phyloP scores from a whole-genome alignment of 2,113 vertebrate genomes.

The Eira barbara region DNA sequence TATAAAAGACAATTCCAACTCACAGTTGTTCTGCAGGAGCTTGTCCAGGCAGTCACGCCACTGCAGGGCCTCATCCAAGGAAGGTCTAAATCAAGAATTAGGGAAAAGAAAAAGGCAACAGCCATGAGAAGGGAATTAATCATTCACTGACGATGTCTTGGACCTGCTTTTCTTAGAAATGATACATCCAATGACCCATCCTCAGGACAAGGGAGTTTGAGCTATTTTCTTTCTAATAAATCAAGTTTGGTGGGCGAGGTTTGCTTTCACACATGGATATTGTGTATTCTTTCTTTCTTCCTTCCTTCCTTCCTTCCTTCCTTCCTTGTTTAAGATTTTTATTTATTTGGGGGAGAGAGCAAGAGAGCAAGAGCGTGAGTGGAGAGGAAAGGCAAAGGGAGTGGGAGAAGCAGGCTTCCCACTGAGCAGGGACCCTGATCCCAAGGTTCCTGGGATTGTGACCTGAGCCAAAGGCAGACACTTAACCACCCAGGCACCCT shows the following conservation, averaged over 20 bases:
- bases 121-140: background rate
- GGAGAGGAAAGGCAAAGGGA: background rate
- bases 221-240: background rate
- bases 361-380: background rate
- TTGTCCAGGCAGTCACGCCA: slow-evolving; percentile 95
- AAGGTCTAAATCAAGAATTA: slow-evolving; percentile 82
- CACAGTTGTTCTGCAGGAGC: slow-evolving; percentile 92
- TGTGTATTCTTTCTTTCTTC: background rate
- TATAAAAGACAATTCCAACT: slow-evolving; percentile 67
- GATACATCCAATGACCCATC: fast-evolving
- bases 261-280: background rate
- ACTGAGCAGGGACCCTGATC: too few species aligned
- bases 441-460: too few species aligned
- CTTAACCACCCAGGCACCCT: too few species aligned
- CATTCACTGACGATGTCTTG: fast-evolving
- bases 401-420: background rate
- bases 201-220: background rate
- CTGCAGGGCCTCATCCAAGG: slow-evolving; percentile 87
- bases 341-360: background rate
- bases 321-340: background rate
- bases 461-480: too few species aligned
- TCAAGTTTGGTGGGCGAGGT: background rate
- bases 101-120: background rate
- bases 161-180: background rate
- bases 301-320: too few species aligned